Conservation (phyloP, 2,113 vertebrate species). For the Dinomys branickii region DNA sequence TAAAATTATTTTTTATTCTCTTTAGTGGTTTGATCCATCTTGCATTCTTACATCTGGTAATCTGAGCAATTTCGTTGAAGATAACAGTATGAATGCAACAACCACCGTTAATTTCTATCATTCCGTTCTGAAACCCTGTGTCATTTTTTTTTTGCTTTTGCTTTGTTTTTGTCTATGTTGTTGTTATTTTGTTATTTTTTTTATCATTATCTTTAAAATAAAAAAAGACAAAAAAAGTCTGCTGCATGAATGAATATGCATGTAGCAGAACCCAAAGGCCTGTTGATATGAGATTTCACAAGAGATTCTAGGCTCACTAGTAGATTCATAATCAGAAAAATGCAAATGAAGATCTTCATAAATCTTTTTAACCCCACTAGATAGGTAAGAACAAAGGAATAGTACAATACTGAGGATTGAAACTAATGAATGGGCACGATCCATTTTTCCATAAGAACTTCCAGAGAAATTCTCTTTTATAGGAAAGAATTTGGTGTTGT, state of each 20-base stretch:
- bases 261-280: not conserved
- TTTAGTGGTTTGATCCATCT: no score
- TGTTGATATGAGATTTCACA: not conserved
- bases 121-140: no score
- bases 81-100: no score
- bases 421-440: not conserved
- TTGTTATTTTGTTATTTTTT: no score
- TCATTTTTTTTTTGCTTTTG: no score
- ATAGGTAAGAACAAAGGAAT: not conserved
- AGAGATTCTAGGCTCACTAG: not conserved
- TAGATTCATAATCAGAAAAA: conserved; percentile 29
- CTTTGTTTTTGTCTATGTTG: no score
- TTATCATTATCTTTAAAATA: no score
- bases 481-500: not conserved
- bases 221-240: not conserved
- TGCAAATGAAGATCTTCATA: not conserved
- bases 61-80: no score
- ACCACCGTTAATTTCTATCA: no score
- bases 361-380: not conserved
- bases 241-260: not conserved
- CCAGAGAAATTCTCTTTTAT: not conserved
- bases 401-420: not conserved
- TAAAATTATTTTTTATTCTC: no score
- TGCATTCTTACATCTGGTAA: no score
- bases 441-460: not conserved